A percentile compares a stretch with the other conserved stretches of the same genome.
Evolutionary conservation across 2,797 vertebrate species (phyloP).

Genomic region (Hapalemur alaotrensis): DNA sequence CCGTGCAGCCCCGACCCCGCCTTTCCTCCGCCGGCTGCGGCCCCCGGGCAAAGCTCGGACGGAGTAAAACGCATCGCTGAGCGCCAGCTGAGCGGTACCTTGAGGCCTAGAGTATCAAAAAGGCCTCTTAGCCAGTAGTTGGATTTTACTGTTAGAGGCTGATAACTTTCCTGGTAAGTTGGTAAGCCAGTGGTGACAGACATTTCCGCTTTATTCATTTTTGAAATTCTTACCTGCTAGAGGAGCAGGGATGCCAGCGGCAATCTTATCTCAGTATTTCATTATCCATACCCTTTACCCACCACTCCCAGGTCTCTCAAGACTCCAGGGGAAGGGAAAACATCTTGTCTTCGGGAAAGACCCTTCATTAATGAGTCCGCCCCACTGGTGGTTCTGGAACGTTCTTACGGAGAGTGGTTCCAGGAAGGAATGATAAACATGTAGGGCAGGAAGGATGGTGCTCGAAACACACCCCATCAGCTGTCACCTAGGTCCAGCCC

Average conservation of each 20-base stretch:
- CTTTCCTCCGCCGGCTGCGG: not conserved
- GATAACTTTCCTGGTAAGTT: not conserved
- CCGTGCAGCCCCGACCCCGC: not conserved
- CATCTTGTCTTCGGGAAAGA: not conserved
- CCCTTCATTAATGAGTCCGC: not conserved
- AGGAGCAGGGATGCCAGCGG: not conserved
- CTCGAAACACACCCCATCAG: rapidly evolving
- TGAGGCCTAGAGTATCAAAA: not conserved
- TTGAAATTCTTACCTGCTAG: not conserved
- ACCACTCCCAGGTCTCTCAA: not conserved
- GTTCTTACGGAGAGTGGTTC: not conserved
- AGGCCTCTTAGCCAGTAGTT: not conserved
- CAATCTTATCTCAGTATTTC: not conserved
- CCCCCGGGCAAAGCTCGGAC: not conserved
- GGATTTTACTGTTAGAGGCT: not conserved
- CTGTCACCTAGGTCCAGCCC: no score
- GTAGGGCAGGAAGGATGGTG: not conserved
- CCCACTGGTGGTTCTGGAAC: not conserved
- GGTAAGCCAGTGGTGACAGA: not conserved
- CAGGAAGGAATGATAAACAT: not conserved
- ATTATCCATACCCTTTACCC: not conserved
- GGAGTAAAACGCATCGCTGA: not conserved
- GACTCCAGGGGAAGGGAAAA: not conserved
- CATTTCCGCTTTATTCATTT: not conserved
- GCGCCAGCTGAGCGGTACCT: not conserved